These are phyloP conservation scores for Dendrocincla fuliginosa DNA, from an alignment of 2,797 vertebrate species.

Conservation along the genomic window DNA sequence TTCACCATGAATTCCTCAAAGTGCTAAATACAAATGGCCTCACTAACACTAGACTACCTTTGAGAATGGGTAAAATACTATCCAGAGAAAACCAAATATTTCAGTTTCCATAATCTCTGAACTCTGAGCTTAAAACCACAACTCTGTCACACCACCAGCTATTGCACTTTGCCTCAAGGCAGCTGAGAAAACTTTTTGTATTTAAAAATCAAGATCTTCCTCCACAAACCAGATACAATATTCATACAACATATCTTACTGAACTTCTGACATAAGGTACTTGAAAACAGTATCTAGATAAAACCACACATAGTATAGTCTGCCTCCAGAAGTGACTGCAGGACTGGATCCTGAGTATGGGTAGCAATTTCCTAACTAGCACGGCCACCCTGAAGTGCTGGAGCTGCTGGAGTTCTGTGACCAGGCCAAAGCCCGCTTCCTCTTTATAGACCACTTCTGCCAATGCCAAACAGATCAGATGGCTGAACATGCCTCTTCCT, in stretches of 20 bases:
- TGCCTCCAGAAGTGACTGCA: background rate
- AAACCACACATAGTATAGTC: background rate
- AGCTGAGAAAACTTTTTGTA: background rate
- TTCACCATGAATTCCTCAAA: constrained; percentile 17
- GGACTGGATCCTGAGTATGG: background rate
- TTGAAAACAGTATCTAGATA: background rate
- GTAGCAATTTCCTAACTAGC: background rate
- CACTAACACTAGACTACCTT: background rate
- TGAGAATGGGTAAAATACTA: constrained; percentile 1
- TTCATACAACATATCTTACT: background rate
- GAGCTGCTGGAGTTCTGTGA: background rate
- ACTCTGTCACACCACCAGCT: background rate
- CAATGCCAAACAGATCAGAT: background rate
- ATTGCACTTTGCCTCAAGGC: background rate
- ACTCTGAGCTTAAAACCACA: background rate
- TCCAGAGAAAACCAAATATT: background rate
- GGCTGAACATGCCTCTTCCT: background rate
- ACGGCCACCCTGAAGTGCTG: background rate
- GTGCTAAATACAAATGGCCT: constrained; percentile 2
- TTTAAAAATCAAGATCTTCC: background rate
- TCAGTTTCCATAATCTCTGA: background rate
- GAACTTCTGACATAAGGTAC: background rate
- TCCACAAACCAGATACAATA: background rate
- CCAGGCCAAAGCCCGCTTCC: background rate
- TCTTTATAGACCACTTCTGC: background rate